Base-by-base conservation (phyloP, 2,888 invertebrate genomes). In the Andrena camellia region DNA sequence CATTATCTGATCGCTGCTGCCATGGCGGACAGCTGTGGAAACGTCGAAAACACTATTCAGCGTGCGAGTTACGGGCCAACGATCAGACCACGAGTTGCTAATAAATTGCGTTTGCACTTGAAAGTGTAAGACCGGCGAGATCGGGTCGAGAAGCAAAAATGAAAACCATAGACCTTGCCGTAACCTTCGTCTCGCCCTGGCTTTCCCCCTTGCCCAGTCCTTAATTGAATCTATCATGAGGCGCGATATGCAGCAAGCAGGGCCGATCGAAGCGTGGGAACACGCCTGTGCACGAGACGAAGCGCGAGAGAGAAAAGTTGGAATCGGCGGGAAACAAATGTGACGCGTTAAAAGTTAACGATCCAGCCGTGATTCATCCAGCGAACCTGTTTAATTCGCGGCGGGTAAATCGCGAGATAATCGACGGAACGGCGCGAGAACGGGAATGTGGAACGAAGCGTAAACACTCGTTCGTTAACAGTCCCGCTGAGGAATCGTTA, bases 251-350 rank as follows among this genome's bases (percentile, higher is more conserved):
- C 80, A 48, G 33, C 76, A 48, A 48, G 20, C 69, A 52, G 60
- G 63, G 72, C 42, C 69, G 72, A 48, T n/a, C 72, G 48, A 60
- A 69, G 54, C 86, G 88, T 88, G 88, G 60, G 80, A 88, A 86
- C 70, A 78, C 67, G 62, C 33, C 26, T 52, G 42, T n/a, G 17
- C 54, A 63, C 54, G 67, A 73, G 70, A 75, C 20, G 35, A n/a
- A 23, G 33, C 50, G 52, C 13, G 48, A 48, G 7, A 71, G 70
- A 59, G 73, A 82, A 81, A 77, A 85, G 54, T 57, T 31, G 35
- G 29, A 81, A 50, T 73, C n/a, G 26, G 20, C 20, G 48, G 13
- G 52, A 73, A 67, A 31, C 35, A 31, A 52, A 35, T 35, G 64
- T n/a, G 31, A 33, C 63, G 10, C 50, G 20, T 35, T 33, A 57